Conservation (phyloP, 2,888 invertebrate species). For the Acrocyrtus sp. region DNA sequence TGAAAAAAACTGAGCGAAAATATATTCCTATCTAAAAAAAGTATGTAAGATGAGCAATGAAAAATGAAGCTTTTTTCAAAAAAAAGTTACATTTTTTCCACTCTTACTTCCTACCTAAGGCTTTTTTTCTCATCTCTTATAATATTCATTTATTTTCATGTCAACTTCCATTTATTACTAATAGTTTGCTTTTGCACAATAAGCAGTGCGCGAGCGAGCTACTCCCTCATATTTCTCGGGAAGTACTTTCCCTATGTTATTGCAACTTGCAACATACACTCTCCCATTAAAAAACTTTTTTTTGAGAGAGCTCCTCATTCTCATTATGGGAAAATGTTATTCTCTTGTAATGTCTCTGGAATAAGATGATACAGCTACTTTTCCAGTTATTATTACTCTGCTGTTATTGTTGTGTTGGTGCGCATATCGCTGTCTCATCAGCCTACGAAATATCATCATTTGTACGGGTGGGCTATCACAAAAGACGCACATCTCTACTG, state of each 20-base stretch:
- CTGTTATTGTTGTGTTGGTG: neutral
- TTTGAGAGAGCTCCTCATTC: too few relatives aligned
- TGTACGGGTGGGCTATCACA: too few relatives aligned
- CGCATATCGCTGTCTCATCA: neutral
- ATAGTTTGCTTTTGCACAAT: neutral
- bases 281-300: too few relatives aligned
- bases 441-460: too few relatives aligned
- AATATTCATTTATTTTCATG: slow-evolving; percentile 7
- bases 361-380: neutral
- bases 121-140: neutral
- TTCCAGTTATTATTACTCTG: neutral
- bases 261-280: neutral
- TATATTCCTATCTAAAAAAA: too few relatives aligned
- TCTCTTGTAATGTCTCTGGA: neutral
- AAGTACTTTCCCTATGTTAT: neutral
- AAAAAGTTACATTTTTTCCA: neutral
- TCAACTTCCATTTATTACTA: slow-evolving; percentile 6
- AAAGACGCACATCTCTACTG: neutral
- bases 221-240: neutral
- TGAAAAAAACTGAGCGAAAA: too few relatives aligned
- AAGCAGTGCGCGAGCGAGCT: too few relatives aligned
- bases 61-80: neutral
- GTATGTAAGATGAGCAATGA: neutral
- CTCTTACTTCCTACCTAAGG: too few relatives aligned
- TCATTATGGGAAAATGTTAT: neutral